Conservation (phyloP, 2,888 invertebrate species). For the Lycophotia porphyrea region DNA sequence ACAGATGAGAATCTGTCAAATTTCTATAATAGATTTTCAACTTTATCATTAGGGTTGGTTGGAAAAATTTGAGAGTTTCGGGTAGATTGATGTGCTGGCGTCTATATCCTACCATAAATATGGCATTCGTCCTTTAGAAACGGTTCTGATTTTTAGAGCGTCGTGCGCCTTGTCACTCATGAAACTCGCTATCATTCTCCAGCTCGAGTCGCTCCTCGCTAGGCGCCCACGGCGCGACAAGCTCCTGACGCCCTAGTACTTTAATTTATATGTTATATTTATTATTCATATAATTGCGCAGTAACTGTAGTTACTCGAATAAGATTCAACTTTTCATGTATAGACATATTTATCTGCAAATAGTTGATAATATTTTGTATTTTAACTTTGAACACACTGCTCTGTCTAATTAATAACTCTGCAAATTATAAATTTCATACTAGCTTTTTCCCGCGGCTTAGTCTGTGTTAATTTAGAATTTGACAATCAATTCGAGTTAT, state of each 20-base stretch:
- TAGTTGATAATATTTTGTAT: constrained; percentile 11
- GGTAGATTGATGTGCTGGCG: too few species aligned
- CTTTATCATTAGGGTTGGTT: too few species aligned
- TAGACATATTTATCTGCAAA: constrained; percentile 1
- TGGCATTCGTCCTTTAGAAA: not conserved
- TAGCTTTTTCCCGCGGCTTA: too few species aligned
- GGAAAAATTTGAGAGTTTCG: too few species aligned
- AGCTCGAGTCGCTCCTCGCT: not conserved
- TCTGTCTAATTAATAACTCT: too few species aligned
- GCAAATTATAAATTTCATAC: too few species aligned
- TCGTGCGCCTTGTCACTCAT: not conserved
- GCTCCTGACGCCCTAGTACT: not conserved
- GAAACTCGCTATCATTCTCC: not conserved
- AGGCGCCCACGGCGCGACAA: not conserved
- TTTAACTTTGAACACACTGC: constrained; percentile 14
- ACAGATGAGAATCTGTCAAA: too few species aligned
- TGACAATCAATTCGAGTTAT: too few species aligned
- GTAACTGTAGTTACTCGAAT: constrained; percentile 20
- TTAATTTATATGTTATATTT: not conserved
- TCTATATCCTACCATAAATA: not conserved
- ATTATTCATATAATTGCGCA: not conserved
- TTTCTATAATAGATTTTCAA: too few species aligned
- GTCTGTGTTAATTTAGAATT: too few species aligned
- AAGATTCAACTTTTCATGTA: constrained; percentile 12
- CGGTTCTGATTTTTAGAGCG: not conserved